A percentile compares a stretch with the other conserved stretches of the same genome.
These are phyloP conservation scores for Rhopilema esculentum DNA, from an alignment of 30 jellyfish, hydroid and myxozoan genomes.

Conservation along the genomic window DNA sequence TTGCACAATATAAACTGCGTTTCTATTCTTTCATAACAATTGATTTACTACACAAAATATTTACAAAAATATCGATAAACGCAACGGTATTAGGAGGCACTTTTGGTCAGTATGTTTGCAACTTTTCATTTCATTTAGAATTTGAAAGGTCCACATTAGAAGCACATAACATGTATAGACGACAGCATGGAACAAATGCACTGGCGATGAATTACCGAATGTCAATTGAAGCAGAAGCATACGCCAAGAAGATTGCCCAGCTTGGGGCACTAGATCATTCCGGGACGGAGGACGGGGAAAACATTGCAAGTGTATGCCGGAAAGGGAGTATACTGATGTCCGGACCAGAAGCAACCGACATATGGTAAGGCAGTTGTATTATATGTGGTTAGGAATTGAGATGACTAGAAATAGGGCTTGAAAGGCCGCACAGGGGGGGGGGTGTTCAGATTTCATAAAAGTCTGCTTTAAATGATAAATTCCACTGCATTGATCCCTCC, in stretches of 20 bases:
- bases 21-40: too few species aligned
- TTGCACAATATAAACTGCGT: too few species aligned
- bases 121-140: conserved; percentile 58
- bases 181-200: conserved; percentile 73
- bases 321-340: conserved; percentile 76
- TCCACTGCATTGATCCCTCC: too few species aligned
- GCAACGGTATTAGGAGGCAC: too few species aligned
- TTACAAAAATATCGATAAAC: too few species aligned
- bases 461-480: too few species aligned
- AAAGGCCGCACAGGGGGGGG: too few species aligned
- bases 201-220: conserved; percentile 71
- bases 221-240: conserved; percentile 89
- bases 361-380: conserved; percentile 66
- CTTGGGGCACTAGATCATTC: conserved; percentile 90
- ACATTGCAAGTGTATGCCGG: conserved; percentile 94
- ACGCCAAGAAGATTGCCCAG: conserved; percentile 90
- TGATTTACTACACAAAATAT: too few species aligned
- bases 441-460: too few species aligned
- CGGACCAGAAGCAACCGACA: conserved; percentile 89
- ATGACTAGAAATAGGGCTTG: too few species aligned
- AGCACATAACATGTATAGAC: conserved; percentile 89
- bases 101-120: too few species aligned
- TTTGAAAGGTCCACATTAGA: conserved; percentile 79
- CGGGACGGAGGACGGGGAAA: conserved; percentile 95
- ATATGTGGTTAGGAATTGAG: not conserved